Conservation (phyloP, 2,113 vertebrate genomes). For the Mungos mungo region DNA sequence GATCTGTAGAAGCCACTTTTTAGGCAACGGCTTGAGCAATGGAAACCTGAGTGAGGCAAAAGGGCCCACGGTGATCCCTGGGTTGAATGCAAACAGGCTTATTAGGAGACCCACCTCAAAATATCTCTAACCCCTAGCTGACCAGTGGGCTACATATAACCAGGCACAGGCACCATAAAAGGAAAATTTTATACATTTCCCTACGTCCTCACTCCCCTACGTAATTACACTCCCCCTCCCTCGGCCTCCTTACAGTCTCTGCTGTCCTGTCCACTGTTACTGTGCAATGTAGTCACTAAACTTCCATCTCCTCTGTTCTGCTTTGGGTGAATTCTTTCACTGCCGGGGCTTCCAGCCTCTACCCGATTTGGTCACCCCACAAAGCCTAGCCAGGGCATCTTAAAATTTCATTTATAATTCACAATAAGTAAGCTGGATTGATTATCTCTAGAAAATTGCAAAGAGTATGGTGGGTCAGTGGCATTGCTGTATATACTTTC, state of each 20-base stretch:
- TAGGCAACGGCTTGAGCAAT: background rate
- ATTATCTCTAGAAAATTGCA: background rate
- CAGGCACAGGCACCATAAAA: background rate
- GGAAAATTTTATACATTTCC: background rate
- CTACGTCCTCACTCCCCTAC: background rate
- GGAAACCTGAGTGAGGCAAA: background rate
- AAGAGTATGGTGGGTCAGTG: background rate
- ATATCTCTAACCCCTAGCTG: background rate
- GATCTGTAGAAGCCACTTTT: background rate
- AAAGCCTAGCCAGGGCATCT: background rate
- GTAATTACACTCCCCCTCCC: background rate
- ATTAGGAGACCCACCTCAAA: background rate
- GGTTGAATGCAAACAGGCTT: background rate
- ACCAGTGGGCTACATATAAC: background rate
- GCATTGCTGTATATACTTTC: background rate
- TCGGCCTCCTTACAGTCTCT: background rate
- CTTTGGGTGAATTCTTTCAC: background rate
- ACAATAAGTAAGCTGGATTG: background rate
- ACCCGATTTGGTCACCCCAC: background rate
- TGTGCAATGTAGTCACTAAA: background rate
- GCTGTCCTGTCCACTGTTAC: background rate
- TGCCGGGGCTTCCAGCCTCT: background rate
- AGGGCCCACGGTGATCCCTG: background rate
- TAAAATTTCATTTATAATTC: background rate
- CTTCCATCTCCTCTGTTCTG: background rate